phyloP scores from a whole-genome alignment of 23 tunicate genomes.

The Ciona savignyi region DNA sequence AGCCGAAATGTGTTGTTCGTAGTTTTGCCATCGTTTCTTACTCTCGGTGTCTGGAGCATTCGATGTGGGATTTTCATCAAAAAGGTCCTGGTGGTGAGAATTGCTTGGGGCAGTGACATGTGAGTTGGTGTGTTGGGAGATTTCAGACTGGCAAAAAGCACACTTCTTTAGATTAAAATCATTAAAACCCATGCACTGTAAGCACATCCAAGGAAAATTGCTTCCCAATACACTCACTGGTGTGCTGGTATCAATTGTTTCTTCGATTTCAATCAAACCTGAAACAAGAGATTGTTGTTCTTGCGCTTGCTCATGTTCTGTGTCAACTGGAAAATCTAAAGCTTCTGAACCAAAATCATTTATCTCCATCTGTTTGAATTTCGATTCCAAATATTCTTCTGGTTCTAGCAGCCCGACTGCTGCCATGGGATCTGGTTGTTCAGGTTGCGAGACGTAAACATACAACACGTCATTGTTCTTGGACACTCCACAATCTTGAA shows the following conservation, averaged over 20 bases:
- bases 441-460: conserved; percentile 33
- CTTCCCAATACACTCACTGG: not conserved
- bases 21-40: conserved; percentile 21
- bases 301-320: not conserved
- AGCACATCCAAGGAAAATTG: not conserved
- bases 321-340: not conserved
- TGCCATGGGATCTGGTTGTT: not conserved
- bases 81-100: no score
- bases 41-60: not conserved
- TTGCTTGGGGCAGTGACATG: not conserved
- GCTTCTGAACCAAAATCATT: not conserved
- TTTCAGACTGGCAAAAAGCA: not conserved
- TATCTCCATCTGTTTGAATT: not conserved
- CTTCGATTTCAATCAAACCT: no score
- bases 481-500: conserved; percentile 47
- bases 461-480: conserved; percentile 34
- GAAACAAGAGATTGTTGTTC: not conserved
- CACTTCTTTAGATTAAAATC: not conserved
- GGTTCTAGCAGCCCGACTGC: not conserved
- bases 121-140: not conserved
- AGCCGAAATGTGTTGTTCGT: conserved; percentile 35
- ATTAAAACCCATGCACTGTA: not conserved
- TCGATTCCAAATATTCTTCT: not conserved
- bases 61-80: no score
- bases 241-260: not conserved